Percentiles rank a stretch among this genome's conserved stretches.
These are phyloP conservation scores for Eurytoma adleriae DNA, from an alignment of 2,888 invertebrate species.

Conservation along the genomic window DNA sequence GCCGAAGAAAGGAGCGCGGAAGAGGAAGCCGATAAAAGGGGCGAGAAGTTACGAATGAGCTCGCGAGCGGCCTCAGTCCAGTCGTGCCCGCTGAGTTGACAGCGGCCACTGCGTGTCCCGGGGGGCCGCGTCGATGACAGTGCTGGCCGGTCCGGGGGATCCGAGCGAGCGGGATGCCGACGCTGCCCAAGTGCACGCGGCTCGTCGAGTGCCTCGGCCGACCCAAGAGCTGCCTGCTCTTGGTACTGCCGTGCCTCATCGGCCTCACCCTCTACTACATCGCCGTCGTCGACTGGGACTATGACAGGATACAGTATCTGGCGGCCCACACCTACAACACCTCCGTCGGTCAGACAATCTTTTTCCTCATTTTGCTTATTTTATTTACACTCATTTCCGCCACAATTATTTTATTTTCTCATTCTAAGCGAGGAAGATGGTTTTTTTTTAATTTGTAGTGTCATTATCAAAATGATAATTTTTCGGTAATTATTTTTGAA, in stretches of 20 bases:
- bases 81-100: background rate
- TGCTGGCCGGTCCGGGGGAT: background rate
- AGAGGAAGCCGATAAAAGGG: constrained; percentile 36
- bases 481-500: too few species aligned
- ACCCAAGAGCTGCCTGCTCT: constrained; percentile 65
- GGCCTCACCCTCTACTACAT: constrained; percentile 67
- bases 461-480: too few species aligned
- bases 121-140: constrained; percentile 9
- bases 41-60: background rate
- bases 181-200: constrained; percentile 57
- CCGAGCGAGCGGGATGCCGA: constrained; percentile 55
- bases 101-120: background rate
- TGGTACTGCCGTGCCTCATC: constrained; percentile 66
- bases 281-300: constrained; percentile 62
- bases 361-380: background rate
- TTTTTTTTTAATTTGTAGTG: too few species aligned
- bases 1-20: background rate
- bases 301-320: constrained; percentile 62
- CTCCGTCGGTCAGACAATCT: constrained; percentile 56
- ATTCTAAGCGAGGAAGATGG: too few species aligned
- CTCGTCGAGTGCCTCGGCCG: constrained; percentile 66
- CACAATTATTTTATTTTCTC: too few species aligned
- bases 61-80: too few species aligned
- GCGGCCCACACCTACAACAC: constrained; percentile 45
- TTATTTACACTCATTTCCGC: too few species aligned